A percentile compares a stretch with the other conserved stretches of the same genome.
These are phyloP conservation scores for Sakesphorus luctuosus DNA, from an alignment of 2,113 vertebrate species.

Conservation along the genomic window DNA sequence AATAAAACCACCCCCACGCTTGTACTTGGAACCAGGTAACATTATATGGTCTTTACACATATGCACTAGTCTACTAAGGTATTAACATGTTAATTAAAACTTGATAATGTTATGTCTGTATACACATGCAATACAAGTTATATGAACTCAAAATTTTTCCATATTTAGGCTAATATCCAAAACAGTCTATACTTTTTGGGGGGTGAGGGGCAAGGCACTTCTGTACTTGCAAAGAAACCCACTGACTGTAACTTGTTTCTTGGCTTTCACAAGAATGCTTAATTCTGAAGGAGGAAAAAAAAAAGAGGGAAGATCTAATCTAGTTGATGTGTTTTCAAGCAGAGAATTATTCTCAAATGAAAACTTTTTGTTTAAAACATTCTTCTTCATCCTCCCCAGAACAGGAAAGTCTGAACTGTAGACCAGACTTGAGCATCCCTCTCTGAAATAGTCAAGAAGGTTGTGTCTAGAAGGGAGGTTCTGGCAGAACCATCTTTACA, in stretches of 20 bases:
- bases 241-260: neutral
- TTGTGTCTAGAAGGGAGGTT: neutral
- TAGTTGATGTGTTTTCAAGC: neutral
- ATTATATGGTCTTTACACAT: neutral
- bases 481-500: rapidly evolving
- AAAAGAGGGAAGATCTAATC: neutral
- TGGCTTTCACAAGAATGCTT: neutral
- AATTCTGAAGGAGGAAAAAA: neutral
- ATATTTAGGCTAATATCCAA: neutral
- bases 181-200: neutral
- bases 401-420: neutral
- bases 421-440: neutral
- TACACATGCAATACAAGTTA: neutral
- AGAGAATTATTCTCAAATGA: neutral
- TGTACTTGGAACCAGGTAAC: conserved; percentile 11
- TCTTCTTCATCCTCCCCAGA: neutral
- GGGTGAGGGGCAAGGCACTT: neutral
- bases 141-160: neutral
- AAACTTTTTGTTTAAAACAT: neutral
- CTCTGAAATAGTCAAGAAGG: rapidly evolving
- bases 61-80: neutral
- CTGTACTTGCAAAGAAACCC: neutral
- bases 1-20: conserved; percentile 16
- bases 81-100: neutral
- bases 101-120: neutral